A percentile compares a stretch with the other conserved stretches of the same genome.
These are phyloP conservation scores for Mohoua ochrocephala DNA, from an alignment of 2,113 vertebrate genomes.

Conservation along the genomic window DNA sequence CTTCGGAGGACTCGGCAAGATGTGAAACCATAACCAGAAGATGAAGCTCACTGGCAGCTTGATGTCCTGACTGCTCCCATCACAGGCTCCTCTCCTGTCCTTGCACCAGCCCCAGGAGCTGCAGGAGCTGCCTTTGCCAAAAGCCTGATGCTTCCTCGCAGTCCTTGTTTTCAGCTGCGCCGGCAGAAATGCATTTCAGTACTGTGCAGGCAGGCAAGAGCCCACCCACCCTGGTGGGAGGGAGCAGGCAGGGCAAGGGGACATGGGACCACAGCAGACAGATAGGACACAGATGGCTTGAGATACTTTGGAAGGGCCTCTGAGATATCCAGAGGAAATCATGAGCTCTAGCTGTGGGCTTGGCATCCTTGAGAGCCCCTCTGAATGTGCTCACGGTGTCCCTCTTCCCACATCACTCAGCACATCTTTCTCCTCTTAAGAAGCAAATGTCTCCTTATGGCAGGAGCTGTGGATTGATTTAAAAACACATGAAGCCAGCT, in stretches of 20 bases:
- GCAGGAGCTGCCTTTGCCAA: neutral
- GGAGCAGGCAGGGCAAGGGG: neutral
- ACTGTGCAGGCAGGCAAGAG: neutral
- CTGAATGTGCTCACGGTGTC: neutral
- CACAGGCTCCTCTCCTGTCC: neutral
- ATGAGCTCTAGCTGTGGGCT: neutral
- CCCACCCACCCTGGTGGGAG: neutral
- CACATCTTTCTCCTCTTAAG: neutral
- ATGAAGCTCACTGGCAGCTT: neutral
- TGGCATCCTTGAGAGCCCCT: neutral
- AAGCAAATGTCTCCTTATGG: neutral
- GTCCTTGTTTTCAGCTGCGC: neutral
- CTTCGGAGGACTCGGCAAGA: fast-evolving
- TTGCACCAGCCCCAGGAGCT: neutral
- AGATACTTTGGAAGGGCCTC: neutral
- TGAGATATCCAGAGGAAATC: neutral
- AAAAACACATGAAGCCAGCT: neutral
- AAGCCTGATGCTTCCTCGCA: neutral
- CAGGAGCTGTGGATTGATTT: neutral
- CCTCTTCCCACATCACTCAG: neutral
- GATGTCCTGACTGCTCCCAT: neutral
- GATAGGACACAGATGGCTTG: neutral
- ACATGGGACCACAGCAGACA: neutral
- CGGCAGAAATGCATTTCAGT: neutral
- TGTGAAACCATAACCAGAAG: neutral